Conservation (phyloP, 2,113 vertebrate genomes). For the Lethenteron camtschaticum region DNA sequence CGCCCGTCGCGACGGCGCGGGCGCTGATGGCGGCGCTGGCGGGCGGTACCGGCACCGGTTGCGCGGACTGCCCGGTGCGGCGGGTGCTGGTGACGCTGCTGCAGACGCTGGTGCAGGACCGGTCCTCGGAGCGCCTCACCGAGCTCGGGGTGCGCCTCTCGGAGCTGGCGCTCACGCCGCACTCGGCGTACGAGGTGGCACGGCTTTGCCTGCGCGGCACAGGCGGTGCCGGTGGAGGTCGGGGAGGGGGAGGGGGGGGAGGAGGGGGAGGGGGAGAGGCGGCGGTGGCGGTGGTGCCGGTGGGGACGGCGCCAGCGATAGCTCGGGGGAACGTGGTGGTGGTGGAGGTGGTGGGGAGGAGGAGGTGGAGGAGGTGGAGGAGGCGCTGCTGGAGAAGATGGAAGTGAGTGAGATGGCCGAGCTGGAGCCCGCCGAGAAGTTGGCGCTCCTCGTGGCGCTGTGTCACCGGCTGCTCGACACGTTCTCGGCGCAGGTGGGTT, state of each 20-base stretch:
- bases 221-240: too few species aligned
- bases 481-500: conserved; percentile 31
- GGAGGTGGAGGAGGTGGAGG: too few species aligned
- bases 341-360: too few species aligned
- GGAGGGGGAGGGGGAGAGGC: conserved; percentile 33
- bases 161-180: conserved; percentile 75
- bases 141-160: conserved; percentile 80
- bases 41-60: conserved; percentile 55
- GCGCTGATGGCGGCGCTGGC: conserved; percentile 73
- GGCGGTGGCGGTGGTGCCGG: conserved; percentile 22
- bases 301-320: conserved; percentile 43
- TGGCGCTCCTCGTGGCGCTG: conserved; percentile 49
- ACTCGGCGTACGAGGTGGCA: conserved; percentile 69
- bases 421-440: conserved; percentile 57
- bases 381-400: conserved; percentile 45
- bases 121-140: conserved; percentile 78
- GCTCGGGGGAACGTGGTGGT: conserved; percentile 51
- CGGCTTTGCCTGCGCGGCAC: conserved; percentile 55
- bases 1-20: conserved; percentile 23
- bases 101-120: conserved; percentile 78
- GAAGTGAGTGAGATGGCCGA: conserved; percentile 78
- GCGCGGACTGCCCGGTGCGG: conserved; percentile 48
- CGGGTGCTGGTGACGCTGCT: conserved; percentile 66
- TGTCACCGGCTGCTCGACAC: conserved; percentile 94
- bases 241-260: conserved; percentile 35